Evolutionary conservation across 2,113 vertebrate genomes (phyloP), one percentile per base, ranked within the genome.

Genomic region (Caretta caretta): DNA sequence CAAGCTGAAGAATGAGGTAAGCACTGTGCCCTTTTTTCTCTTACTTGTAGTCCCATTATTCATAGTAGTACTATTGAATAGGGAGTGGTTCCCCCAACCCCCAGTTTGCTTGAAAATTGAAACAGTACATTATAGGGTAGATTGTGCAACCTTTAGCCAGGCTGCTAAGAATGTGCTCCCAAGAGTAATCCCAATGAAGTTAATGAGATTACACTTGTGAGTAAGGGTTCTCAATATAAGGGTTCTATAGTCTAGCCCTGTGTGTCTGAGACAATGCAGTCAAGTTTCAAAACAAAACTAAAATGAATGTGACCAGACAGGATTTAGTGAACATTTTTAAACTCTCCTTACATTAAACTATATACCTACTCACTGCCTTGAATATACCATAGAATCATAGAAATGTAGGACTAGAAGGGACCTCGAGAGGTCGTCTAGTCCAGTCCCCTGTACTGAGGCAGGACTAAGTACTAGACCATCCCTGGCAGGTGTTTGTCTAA

Each of bases 1-100:
- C 98, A 99, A 99, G 94, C 96, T 99, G 10, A 99, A 99, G 98
- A 99, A 99, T 95, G 99, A 99, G 99, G 99, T 99, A 98, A 98
- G 98, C 93, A 85, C 35, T 69, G 5, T 48, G 53, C 57, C 65
- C 31, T 72, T 6, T 81, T 90, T 90, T 27, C 46, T 97, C 95
- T 92, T 35, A 69, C 25, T 86, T 93, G 83, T 14, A 29, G 46
- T 25, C 42, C 69, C 2, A 22, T 83, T 46, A 86, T 51, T 75
- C 31, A 8, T 88, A 78, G 80, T 75, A 80, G 19, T 72, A 27
- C 38, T 80, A 35, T 12, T 88, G 10, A 90, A n/a, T 69, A 86
- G 27, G 49, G 25, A 46, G 14, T 54, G 53, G 1, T 56, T 90
- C 93, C 83, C 29, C 84, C 94, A 78, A 42, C 6, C 6, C 38